Evolutionary conservation across 2,113 vertebrate species (phyloP).

Genomic region (Aptenodytes forsteri): DNA sequence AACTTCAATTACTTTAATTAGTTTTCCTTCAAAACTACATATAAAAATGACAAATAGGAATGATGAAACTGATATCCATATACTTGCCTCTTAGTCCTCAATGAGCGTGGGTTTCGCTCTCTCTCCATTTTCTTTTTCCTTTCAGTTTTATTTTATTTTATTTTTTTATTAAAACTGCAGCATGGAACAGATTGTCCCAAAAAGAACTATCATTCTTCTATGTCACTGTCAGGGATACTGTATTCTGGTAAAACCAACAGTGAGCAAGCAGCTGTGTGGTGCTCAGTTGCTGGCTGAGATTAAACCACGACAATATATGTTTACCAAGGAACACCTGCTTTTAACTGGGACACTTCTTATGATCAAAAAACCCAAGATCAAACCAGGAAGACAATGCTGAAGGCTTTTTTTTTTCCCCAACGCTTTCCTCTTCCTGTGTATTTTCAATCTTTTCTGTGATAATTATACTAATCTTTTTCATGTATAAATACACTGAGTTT

Average conservation of each 20-base stretch:
- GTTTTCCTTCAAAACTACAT: slow-evolving; percentile 30
- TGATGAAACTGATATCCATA: slow-evolving; percentile 1
- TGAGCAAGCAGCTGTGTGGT: no score
- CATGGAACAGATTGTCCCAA: neutral
- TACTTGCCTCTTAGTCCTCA: neutral
- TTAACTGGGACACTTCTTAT: neutral
- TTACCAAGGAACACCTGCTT: neutral
- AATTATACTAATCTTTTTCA: neutral
- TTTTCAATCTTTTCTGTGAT: neutral
- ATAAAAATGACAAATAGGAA: slow-evolving; percentile 52
- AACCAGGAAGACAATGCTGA: neutral
- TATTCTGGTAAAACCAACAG: neutral
- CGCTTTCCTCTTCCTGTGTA: neutral
- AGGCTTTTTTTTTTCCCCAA: neutral
- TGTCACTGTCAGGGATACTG: neutral
- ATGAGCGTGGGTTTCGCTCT: neutral
- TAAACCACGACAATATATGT: neutral
- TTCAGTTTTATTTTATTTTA: neutral
- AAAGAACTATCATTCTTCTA: neutral
- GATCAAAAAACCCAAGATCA: neutral
- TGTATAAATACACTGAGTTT: neutral
- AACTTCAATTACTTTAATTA: slow-evolving; percentile 68
- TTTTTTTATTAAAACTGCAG: neutral
- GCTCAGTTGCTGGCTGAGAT: no score
- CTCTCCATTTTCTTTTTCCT: neutral